Base-by-base conservation (phyloP, 1,140 invertebrate genomes). In the Cydia pomonella region DNA sequence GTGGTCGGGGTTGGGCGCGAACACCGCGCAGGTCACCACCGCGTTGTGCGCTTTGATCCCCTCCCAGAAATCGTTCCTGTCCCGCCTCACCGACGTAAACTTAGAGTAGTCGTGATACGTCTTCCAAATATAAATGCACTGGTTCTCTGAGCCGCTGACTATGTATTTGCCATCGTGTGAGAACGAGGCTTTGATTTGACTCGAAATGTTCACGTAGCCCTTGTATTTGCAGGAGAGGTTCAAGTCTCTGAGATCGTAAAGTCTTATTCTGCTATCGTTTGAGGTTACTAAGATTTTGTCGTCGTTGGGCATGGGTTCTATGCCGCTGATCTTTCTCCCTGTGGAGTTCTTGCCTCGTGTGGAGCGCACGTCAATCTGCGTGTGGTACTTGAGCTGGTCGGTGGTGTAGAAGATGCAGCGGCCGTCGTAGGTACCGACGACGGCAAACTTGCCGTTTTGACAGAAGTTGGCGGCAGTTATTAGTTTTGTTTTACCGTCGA, bases 381-480 rank as follows among this genome's bases (percentile, higher is more conserved):
- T 99, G 91, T 99, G 98, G 93, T 99, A 99, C 85, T 99, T 99
- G 1, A 99, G 93, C 88, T 99, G 98, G 94, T 99, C 98, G 10
- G 98, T 99, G 33, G 96, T 98, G 92, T 99, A 99, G 94, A 99
- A 99, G 84, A 99, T 98, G 91, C 98, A 99, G 63, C 98, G 95
- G 2, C 99, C 99, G 93, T 99, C 98, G 93, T 99, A 99, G 0
- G 97, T 97, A n/a, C 99, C 99, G 0, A 99, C 98, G 0, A 99
- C 98, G 0, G 98, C 98, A 93, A 99, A 99, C 92, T 99, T 98
- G 10, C 98, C 99, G 94, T 99, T 99, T 82, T 97, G 97, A 86
- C 98, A 99, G 92, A 99, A 99, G 90, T 99, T 99, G 0, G 98
- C 98, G 0, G 99, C 98, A 0, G 99, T 99, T 85, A 99, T 99